Evolutionary conservation across 2,113 vertebrate species (phyloP), one percentile per base, ranked within the genome.

Genomic region (Agelaius tricolor): DNA sequence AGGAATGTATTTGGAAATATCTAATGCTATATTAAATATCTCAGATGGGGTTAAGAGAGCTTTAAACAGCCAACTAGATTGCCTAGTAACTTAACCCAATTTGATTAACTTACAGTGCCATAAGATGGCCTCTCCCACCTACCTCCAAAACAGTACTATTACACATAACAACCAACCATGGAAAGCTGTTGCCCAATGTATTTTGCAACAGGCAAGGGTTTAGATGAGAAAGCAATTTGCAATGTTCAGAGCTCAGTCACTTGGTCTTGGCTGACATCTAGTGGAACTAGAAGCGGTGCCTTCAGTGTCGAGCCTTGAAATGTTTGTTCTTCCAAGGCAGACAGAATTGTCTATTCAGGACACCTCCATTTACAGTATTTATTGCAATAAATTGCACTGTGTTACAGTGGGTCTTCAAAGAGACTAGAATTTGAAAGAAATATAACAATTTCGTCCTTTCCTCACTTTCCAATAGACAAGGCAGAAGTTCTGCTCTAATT

Each of bases 181-280:
- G 15, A 62, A 69, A 92, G 78, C 17, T 39, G 30, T 2, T 30
- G 9, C 15, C 7, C 26, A 44, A 43, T 2, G 0, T 24, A 39
- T 47, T 77, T 27, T 39, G 21, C 30, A 79, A 57, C 11, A 76
- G 28, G 12, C 2, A 2, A 57, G 20, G 7, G 19, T 28, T 58
- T 33, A 69, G 26, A 61, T 6, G 3, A 72, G 26, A 57, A 79
- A 24, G 55, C 22, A 41, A 54, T 63, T 16, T 62, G 22, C 55
- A 75, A 15, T 2, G 7, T 24, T 51, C 26, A 28, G 39, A 7
- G 23, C 67, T 94, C 84, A 82, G 84, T 47, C 67, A 39, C 28
- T 66, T 43, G 61, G 89, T 59, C 76, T 96, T 90, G 93, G 76
- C 95, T 97, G 97, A 95, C 97, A 96, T 23, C 97, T 97, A 97